A percentile compares a stretch with the other conserved stretches of the same genome.
Evolutionary conservation across 2,888 invertebrate genomes (phyloP).

Genomic region (Leistus spinibarbis): DNA sequence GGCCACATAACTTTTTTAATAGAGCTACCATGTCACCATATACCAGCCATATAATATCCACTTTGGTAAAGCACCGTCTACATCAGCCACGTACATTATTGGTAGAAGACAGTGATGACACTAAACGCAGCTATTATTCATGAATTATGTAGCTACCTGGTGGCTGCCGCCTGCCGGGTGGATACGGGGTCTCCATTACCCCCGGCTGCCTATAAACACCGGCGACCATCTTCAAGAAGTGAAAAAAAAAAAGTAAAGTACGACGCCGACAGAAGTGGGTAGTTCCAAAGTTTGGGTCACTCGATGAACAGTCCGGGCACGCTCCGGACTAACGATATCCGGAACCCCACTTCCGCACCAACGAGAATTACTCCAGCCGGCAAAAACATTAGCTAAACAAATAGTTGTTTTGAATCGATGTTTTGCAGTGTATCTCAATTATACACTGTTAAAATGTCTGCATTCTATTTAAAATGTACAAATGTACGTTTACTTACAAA

Average conservation of each 20-base stretch:
- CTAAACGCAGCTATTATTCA: constrained; percentile 28
- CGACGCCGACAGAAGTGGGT: background rate
- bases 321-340: constrained; percentile 35
- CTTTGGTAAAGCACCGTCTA: background rate
- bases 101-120: constrained; percentile 25
- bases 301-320: constrained; percentile 21
- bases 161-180: too few relatives aligned
- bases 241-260: too few relatives aligned
- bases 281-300: background rate
- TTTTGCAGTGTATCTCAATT: too few relatives aligned
- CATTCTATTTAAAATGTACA: too few relatives aligned
- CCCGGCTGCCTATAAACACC: constrained; percentile 23
- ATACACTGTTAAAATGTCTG: too few relatives aligned
- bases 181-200: too few relatives aligned
- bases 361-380: constrained; percentile 14
- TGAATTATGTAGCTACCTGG: constrained; percentile 20
- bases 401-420: background rate
- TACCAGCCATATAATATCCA: background rate
- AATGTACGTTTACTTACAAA: too few relatives aligned
- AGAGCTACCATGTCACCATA: background rate
- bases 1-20: background rate
- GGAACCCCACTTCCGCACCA: constrained; percentile 19
- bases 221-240: background rate
- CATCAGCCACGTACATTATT: constrained; percentile 14
- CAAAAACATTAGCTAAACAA: constrained; percentile 12